A percentile compares a stretch with the other conserved stretches of the same genome.
These are phyloP conservation scores for Adelphocoris suturalis DNA, from an alignment of 2,888 invertebrate species.

Conservation along the genomic window DNA sequence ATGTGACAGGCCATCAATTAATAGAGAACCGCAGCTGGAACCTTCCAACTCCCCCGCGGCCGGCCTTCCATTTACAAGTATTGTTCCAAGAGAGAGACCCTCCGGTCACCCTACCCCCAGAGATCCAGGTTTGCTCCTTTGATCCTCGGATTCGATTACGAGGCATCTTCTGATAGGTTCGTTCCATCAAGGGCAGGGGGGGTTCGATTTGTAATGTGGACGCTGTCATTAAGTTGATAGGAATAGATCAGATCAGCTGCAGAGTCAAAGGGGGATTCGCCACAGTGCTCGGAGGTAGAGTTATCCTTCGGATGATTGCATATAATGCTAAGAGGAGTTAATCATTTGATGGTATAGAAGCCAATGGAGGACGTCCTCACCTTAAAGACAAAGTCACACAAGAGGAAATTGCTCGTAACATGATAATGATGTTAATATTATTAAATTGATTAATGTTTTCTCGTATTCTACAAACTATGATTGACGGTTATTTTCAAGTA, in stretches of 20 bases:
- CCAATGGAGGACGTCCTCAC: background rate
- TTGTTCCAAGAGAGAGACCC: slow-evolving; percentile 12
- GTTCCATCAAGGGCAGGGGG: background rate
- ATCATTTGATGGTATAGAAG: background rate
- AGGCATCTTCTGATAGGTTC: slow-evolving; percentile 3
- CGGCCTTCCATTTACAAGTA: slow-evolving; percentile 45
- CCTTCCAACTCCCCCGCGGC: slow-evolving; percentile 33
- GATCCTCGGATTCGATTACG: slow-evolving; percentile 41
- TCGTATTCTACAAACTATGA: no score
- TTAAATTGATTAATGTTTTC: no score
- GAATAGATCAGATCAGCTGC: background rate
- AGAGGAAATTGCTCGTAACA: background rate
- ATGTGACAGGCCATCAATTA: slow-evolving; percentile 77
- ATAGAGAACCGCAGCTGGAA: slow-evolving; percentile 73
- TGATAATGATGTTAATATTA: no score
- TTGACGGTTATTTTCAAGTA: no score
- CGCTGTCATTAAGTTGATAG: background rate
- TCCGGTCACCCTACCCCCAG: background rate
- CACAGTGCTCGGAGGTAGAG: background rate
- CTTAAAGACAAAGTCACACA: background rate
- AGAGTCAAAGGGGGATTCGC: background rate
- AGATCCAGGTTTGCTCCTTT: background rate
- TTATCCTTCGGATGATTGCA: background rate
- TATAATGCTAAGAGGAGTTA: background rate
- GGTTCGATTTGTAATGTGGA: background rate